phyloP scores from a whole-genome alignment of 2,113 vertebrate species.

The Danionella cerebrum region DNA sequence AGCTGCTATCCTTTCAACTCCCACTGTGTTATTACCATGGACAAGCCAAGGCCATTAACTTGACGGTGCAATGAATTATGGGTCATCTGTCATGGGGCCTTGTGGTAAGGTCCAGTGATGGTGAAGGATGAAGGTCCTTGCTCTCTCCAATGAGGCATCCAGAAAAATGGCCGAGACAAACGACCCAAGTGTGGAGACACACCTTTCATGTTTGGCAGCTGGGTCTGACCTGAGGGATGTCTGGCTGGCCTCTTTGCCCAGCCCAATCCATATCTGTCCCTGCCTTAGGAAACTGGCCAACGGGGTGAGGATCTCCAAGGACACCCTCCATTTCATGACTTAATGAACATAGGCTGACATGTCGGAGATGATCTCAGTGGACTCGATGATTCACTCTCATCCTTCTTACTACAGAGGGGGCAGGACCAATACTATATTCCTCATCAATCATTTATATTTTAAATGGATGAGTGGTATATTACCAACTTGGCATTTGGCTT shows the following conservation, averaged over 20 bases:
- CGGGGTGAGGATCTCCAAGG: slow-evolving; percentile 29
- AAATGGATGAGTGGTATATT: no score
- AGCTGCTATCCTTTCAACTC: slow-evolving; percentile 21
- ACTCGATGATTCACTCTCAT: slow-evolving; percentile 41
- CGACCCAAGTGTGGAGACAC: slow-evolving; percentile 52
- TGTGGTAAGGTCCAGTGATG: slow-evolving; percentile 57
- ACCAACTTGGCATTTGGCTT: no score
- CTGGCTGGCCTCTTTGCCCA: slow-evolving; percentile 39
- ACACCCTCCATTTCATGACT: slow-evolving; percentile 43
- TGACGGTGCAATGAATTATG: slow-evolving; percentile 53
- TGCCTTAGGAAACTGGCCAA: slow-evolving; percentile 38
- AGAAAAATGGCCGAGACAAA: slow-evolving; percentile 56
- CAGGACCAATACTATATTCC: slow-evolving; percentile 15
- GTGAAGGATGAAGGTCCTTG: slow-evolving; percentile 62
- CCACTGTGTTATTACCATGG: slow-evolving; percentile 54
- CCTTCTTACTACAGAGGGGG: slow-evolving; percentile 9
- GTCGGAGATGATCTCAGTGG: slow-evolving; percentile 35
- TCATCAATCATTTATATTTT: slow-evolving; percentile 44
- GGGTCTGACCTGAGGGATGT: slow-evolving; percentile 49
- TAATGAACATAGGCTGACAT: slow-evolving; percentile 52
- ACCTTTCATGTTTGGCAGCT: slow-evolving; percentile 62
- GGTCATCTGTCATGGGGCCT: slow-evolving; percentile 57
- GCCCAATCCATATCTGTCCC: slow-evolving; percentile 28
- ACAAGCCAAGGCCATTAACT: slow-evolving; percentile 59
- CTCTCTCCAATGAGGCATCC: slow-evolving; percentile 64